These are phyloP conservation scores for Gymnoscelis rufifasciata DNA, from an alignment of 2,888 invertebrate genomes.

Conservation along the genomic window DNA sequence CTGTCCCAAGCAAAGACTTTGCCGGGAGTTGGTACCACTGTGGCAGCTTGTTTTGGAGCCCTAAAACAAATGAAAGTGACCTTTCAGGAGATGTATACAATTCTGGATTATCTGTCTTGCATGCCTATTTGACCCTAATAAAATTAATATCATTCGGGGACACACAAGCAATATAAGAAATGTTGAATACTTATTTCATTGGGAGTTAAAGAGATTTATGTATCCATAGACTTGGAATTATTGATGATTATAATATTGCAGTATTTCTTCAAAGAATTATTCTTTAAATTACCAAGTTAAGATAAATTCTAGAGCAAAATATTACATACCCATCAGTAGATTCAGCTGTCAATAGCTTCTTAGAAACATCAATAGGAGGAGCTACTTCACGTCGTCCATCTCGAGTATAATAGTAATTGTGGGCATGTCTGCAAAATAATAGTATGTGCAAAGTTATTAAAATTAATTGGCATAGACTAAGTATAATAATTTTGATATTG, in stretches of 20 bases:
- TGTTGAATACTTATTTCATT: too few species aligned
- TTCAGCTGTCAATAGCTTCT: slow-evolving; percentile 55
- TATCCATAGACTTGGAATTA: too few species aligned
- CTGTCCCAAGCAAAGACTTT: slow-evolving; percentile 78
- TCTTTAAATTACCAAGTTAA: too few species aligned
- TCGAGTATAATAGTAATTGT: slow-evolving; percentile 90
- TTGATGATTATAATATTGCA: too few species aligned
- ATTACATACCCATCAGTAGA: slow-evolving; percentile 60
- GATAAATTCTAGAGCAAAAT: background rate
- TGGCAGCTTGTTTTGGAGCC: slow-evolving; percentile 50
- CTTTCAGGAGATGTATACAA: background rate
- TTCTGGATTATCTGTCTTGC: too few species aligned
- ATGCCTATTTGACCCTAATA: too few species aligned
- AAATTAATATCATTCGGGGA: too few species aligned
- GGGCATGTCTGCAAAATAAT: slow-evolving; percentile 74
- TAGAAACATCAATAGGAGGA: slow-evolving; percentile 81
- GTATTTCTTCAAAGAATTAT: too few species aligned
- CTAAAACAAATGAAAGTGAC: slow-evolving; percentile 40
- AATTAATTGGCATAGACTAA: too few species aligned
- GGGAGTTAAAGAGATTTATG: too few species aligned
- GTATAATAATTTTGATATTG: too few species aligned
- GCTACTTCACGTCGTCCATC: slow-evolving; percentile 89
- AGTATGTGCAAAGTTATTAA: slow-evolving; percentile 16
- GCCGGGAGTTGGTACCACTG: slow-evolving; percentile 78
- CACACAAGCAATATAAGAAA: too few species aligned